Conservation (phyloP, 1,140 invertebrate species). For the Calephelis nemesis region DNA sequence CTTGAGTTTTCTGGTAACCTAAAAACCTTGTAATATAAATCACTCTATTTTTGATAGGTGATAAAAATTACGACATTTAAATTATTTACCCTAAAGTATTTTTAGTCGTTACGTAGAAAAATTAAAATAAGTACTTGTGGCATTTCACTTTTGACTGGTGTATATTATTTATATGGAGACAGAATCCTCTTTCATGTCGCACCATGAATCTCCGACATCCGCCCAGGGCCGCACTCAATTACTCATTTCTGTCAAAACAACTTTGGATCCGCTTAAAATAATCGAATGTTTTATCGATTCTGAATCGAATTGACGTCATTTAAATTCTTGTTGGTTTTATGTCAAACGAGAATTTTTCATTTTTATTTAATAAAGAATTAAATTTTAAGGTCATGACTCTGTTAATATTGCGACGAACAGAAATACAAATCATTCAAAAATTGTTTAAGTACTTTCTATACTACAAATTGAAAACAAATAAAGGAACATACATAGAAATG, state of each 20-base stretch:
- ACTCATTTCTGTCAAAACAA: slow-evolving; percentile 68
- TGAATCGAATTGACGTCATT: slow-evolving; percentile 35
- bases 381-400: background rate
- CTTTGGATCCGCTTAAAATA: slow-evolving; percentile 55
- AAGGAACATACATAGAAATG: too few species aligned
- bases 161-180: slow-evolving; percentile 53
- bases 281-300: slow-evolving; percentile 49
- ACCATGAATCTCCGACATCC: slow-evolving; percentile 62
- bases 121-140: slow-evolving; percentile 1
- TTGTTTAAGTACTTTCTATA: too few species aligned
- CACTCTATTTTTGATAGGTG: too few species aligned
- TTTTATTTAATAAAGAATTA: background rate
- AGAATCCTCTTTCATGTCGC: slow-evolving; percentile 46
- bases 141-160: slow-evolving; percentile 11
- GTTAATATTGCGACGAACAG: too few species aligned
- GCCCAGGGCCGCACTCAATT: slow-evolving; percentile 56
- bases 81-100: too few species aligned
- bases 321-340: slow-evolving; percentile 5
- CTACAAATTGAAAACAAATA: too few species aligned
- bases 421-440: background rate
- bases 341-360: background rate
- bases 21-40: too few species aligned
- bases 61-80: too few species aligned
- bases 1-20: too few species aligned
- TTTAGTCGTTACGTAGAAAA: background rate